phyloP scores from a whole-genome alignment of 2,797 vertebrate genomes.

The Varecia variegata region DNA sequence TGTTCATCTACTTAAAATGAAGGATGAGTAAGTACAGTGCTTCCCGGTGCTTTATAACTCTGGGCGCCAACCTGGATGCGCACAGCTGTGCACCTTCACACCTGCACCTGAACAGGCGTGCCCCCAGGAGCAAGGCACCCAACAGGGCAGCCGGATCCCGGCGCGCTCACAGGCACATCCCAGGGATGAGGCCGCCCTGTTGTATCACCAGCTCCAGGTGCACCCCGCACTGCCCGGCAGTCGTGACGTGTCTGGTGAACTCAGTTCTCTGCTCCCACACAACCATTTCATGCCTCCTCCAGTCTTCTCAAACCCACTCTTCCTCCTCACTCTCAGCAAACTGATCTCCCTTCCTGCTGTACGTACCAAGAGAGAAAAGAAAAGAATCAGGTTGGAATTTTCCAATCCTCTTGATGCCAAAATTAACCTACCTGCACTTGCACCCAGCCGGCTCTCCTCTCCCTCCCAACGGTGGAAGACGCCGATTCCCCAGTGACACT shows the following conservation, averaged over 20 bases:
- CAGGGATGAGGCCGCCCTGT: not conserved
- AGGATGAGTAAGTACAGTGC: not conserved
- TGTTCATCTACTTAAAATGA: not conserved
- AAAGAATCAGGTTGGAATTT: not conserved
- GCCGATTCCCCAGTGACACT: rapidly evolving
- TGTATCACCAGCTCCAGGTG: not conserved
- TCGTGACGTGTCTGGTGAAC: not conserved
- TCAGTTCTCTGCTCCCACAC: too few relatives aligned
- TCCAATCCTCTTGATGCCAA: not conserved
- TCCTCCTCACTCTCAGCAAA: not conserved
- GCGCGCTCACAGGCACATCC: too few relatives aligned
- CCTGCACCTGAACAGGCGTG: rapidly evolving
- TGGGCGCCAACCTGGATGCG: too few relatives aligned
- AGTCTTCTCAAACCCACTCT: not conserved
- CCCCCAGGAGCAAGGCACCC: not conserved
- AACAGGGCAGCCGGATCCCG: not conserved
- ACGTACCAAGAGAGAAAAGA: not conserved
- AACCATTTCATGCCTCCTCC: not conserved
- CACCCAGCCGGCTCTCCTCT: too few relatives aligned
- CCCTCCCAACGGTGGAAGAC: rapidly evolving
- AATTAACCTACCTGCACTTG: rapidly evolving
- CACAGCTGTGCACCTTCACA: rapidly evolving
- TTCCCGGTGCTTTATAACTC: not conserved
- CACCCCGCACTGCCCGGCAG: rapidly evolving
- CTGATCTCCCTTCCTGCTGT: not conserved